phyloP scores from a whole-genome alignment of 2,113 vertebrate species.

The Eleginops maclovinus region DNA sequence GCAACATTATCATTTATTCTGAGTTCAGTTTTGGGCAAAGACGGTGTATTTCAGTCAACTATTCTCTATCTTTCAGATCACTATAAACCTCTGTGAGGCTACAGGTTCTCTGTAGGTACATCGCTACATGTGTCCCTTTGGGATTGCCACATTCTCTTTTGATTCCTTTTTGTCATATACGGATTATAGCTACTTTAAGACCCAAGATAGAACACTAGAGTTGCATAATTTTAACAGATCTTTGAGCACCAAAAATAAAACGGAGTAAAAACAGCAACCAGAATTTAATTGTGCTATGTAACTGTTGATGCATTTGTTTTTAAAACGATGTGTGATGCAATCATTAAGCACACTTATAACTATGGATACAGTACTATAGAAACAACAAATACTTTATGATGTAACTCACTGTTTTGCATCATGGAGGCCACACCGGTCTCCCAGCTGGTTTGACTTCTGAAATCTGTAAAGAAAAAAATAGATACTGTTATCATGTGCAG shows the following conservation, averaged over 20 bases:
- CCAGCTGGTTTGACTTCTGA: conserved; percentile 90
- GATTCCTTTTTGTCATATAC: neutral
- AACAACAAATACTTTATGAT: neutral
- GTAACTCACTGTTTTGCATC: conserved; percentile 93
- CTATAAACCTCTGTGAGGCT: neutral
- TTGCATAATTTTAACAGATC: neutral
- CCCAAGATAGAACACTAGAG: neutral
- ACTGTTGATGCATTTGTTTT: neutral
- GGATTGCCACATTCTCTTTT: neutral
- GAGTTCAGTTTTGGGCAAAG: too few relatives aligned
- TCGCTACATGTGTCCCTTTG: too few relatives aligned
- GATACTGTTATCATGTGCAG: neutral
- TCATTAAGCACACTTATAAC: neutral
- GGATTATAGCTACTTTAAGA: neutral
- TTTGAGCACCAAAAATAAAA: neutral
- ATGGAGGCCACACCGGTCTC: conserved; percentile 89
- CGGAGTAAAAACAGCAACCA: too few relatives aligned
- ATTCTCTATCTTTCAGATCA: too few relatives aligned
- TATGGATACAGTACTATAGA: neutral
- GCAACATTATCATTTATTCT: too few relatives aligned
- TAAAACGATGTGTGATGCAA: neutral
- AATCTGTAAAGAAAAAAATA: conserved; percentile 82
- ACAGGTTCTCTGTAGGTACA: neutral
- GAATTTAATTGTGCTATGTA: neutral
- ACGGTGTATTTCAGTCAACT: too few relatives aligned